A percentile compares a stretch with the other conserved stretches of the same genome.
phyloP scores from a whole-genome alignment of 2,797 vertebrate genomes.

The Crypturellus tataupa region DNA sequence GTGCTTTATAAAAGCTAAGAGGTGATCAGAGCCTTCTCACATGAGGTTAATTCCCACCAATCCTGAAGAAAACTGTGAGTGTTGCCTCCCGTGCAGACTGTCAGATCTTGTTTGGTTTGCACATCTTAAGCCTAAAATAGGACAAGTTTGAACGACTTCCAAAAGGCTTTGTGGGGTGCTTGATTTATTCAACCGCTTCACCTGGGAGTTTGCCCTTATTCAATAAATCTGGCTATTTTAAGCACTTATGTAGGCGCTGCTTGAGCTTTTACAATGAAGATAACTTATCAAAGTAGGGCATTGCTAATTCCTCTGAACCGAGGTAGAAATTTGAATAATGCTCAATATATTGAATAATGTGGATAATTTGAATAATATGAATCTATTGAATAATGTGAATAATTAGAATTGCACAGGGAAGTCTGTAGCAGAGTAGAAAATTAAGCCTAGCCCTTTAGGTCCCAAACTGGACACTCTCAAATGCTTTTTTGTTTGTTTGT shows the following conservation, averaged over 20 bases:
- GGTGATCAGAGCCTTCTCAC: background rate
- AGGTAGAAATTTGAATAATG: background rate
- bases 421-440: background rate
- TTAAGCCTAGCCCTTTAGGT: background rate
- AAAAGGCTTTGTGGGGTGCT: background rate
- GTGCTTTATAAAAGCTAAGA: background rate
- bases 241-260: background rate
- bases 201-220: background rate
- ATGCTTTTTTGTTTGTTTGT: background rate
- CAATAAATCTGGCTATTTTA: background rate
- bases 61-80: background rate
- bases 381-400: background rate
- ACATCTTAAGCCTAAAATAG: background rate
- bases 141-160: background rate
- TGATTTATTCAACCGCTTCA: accelerated
- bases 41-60: background rate
- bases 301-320: background rate
- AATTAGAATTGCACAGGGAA: background rate
- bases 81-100: accelerated
- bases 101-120: background rate
- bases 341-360: too few species aligned
- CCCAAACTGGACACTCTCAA: background rate
- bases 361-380: too few species aligned
- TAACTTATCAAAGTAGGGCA: background rate
- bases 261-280: background rate